Conservation (phyloP, 1,140 invertebrate species). For the Hyposmocoma kahamanoa region DNA sequence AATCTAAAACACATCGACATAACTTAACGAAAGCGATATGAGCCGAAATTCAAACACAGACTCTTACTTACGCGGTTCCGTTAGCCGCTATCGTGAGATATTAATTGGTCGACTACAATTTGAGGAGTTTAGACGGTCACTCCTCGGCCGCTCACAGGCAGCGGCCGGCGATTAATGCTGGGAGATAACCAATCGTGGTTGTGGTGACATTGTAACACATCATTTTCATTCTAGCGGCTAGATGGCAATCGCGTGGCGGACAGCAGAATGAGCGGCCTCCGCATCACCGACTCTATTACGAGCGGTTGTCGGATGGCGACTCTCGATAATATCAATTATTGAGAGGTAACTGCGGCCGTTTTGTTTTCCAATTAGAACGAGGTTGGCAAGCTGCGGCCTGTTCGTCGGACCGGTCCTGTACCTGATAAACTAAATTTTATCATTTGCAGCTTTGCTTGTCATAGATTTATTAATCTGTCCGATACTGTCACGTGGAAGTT, state of each 20-base stretch:
- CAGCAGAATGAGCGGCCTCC: not conserved
- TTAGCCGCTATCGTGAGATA: not conserved
- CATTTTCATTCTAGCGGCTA: not conserved
- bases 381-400: not conserved
- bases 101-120: constrained; percentile 1
- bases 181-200: too few species aligned
- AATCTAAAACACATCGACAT: too few species aligned
- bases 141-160: too few species aligned
- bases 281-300: not conserved
- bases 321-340: constrained; percentile 5
- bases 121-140: not conserved
- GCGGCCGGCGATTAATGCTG: too few species aligned
- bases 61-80: not conserved
- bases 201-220: constrained; percentile 1
- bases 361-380: constrained; percentile 4
- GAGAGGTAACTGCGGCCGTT: not conserved
- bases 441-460: too few species aligned
- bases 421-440: not conserved
- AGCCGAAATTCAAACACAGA: not conserved
- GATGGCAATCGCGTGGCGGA: not conserved
- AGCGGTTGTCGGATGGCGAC: not conserved
- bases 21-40: too few species aligned
- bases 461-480: too few species aligned
- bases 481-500: not conserved
- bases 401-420: not conserved